Base-by-base conservation (phyloP, 2,888 invertebrate genomes). In the Melipona bicolor region DNA sequence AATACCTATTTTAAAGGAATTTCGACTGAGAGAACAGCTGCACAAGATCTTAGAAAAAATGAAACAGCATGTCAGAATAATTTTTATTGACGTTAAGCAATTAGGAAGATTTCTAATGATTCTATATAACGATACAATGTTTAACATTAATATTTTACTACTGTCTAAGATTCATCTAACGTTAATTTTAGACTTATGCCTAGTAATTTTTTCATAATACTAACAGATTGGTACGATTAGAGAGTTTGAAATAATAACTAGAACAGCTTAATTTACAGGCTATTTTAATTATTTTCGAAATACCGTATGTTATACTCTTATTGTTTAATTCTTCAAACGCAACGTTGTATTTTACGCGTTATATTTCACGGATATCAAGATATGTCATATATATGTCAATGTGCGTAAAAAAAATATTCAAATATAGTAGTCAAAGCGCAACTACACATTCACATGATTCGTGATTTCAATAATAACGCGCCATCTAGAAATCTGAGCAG, bases 401-500 rank as follows among this genome's bases (percentile, higher is more conserved):
- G 32, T 32, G 4, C 32, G 32, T 9, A 43, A 43, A 43, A 61
- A 61, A 61, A 61, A 61, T 27, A 27, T 27, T 6, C 3, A 27
- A 27, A 61, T 61, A 27, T 19, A 27, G n/a, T 13, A 56, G n/a
- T 24, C 59, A 59, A 6, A 61, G 65, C 36, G 32, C 65, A 65
- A 50, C 50, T 68, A 59, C 24, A 59, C n/a, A 24, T 59, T 61
- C 36, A 4, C 62, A 17, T 64, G 24, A 43, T 56, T n/a, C 43
- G 36, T n/a, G 56, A 62, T 61, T 62, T 62, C 19, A 50, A 54
- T n/a, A 77, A 50, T 17, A 49, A 62, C 50, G 56, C 81, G 79
- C 81, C 81, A 79, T 74, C 81, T 83, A 64, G 69, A 74, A 70
- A 56, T 61, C 49, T 24, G 32, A 19, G 56, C 67, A 77, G 24